These are phyloP conservation scores for Enteromius paludinosus DNA, from an alignment of 2,797 vertebrate genomes.

Conservation along the genomic window DNA sequence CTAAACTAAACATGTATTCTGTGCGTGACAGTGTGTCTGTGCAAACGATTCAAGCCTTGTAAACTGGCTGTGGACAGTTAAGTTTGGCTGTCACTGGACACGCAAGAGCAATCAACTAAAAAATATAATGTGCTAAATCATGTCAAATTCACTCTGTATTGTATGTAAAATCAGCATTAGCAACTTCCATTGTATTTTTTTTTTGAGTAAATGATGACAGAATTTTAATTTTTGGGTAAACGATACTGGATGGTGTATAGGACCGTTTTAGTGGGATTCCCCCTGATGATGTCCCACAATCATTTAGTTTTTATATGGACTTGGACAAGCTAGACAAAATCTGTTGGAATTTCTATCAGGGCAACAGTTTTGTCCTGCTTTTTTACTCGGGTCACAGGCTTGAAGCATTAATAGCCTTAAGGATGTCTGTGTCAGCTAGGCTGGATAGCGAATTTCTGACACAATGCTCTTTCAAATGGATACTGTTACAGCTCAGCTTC, in stretches of 20 bases:
- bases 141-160: too few species aligned
- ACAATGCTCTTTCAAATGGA: slow-evolving; percentile 50
- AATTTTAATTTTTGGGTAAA: too few species aligned
- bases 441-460: slow-evolving; percentile 37
- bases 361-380: slow-evolving; percentile 29
- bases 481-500: slow-evolving; percentile 52
- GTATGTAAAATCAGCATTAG: too few species aligned
- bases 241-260: neutral
- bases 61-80: neutral
- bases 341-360: slow-evolving; percentile 20
- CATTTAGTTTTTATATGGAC: neutral
- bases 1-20: neutral
- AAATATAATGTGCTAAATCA: neutral
- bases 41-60: neutral
- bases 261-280: neutral
- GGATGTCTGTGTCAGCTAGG: slow-evolving; percentile 40
- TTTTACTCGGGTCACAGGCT: slow-evolving; percentile 14
- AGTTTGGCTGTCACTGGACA: neutral
- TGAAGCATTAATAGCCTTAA: slow-evolving; percentile 40
- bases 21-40: neutral
- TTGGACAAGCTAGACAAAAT: slow-evolving; percentile 3
- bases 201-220: too few species aligned
- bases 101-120: neutral
- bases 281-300: neutral
- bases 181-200: too few species aligned